Evolutionary conservation across 2,113 vertebrate species (phyloP), one percentile per base, ranked within the genome.

Genomic region (Prinia subflava): DNA sequence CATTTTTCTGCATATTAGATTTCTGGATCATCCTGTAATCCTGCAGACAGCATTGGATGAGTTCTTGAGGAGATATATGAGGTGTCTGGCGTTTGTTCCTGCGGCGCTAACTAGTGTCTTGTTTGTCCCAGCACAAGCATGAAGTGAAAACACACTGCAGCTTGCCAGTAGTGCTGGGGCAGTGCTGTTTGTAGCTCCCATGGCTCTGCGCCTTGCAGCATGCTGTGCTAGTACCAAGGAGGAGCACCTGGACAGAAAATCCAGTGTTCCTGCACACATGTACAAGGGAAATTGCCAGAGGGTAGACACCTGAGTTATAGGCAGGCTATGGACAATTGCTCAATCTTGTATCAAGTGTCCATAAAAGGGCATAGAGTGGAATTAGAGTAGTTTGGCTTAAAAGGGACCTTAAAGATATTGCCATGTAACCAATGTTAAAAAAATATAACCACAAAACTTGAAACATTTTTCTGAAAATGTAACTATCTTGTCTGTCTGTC

Each of bases 51-150:
- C 10, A 1, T 7, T 63, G 84, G 52, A 74, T 78, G 83, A 78
- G 64, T 59, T 89, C 21, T 25, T 39, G 56, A 81, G 23, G 83
- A 80, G 44, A 10, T 37, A 10, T 0, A 39, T 28, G 53, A 69
- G 28, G 31, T 69, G 63, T 49, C 59, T 83, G 76, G 64, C 30
- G 0, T 83, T 86, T 55, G 39, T 92, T 91, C 50, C 50, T 64
- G 47, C 0, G 0, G 20, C 2, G 1, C 53, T 89, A 50, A 67
- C 27, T 30, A 53, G 18, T 31, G 49, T 70, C 52, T 39, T 78
- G 73, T 69, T 89, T 91, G 64, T 89, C 59, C 15, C 33, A 65
- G 64, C 27, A 2, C 1, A 9, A 75, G 49, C 0, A 0, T 21
- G 1, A 35, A 71, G 46, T 15, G 14, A 4, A 50, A 89, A 9